Conservation (phyloP, 1,140 invertebrate genomes). For the Drosophila oshimai region DNA sequence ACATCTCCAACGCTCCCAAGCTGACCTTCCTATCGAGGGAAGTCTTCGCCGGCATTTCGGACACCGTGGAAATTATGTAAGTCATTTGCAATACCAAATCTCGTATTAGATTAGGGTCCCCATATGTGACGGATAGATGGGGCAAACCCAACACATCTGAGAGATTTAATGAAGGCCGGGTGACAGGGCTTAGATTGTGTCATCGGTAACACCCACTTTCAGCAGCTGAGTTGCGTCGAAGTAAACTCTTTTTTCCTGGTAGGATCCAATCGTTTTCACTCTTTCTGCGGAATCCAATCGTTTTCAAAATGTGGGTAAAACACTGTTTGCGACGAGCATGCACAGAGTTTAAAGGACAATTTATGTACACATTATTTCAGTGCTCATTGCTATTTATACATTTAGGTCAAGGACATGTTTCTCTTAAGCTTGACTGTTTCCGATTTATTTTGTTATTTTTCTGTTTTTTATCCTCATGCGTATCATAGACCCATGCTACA, state of each 20-base stretch:
- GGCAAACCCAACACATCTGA: not conserved
- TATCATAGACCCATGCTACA: too few species aligned
- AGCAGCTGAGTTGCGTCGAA: not conserved
- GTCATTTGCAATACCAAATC: conserved; percentile 10
- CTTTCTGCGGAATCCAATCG: too few species aligned
- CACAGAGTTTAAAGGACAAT: too few species aligned
- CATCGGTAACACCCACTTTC: not conserved
- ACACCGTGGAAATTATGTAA: conserved; percentile 84
- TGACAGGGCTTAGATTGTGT: not conserved
- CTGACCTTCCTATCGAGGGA: conserved; percentile 83
- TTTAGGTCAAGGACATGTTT: too few species aligned
- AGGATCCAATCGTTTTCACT: too few species aligned
- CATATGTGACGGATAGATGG: not conserved
- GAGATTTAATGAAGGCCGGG: not conserved
- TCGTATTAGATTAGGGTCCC: not conserved
- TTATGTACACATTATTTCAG: too few species aligned
- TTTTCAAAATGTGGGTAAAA: too few species aligned
- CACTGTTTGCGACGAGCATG: too few species aligned
- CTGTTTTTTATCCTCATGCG: too few species aligned
- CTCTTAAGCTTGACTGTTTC: too few species aligned
- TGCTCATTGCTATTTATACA: too few species aligned
- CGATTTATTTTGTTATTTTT: too few species aligned
- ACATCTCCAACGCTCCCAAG: conserved; percentile 84
- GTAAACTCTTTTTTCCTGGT: not conserved
- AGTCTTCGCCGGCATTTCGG: conserved; percentile 83